Percentiles rank a stretch among this genome's conserved stretches.
These are phyloP conservation scores for Microcebus jonahi DNA, from an alignment of 2,113 vertebrate genomes.

Conservation along the genomic window DNA sequence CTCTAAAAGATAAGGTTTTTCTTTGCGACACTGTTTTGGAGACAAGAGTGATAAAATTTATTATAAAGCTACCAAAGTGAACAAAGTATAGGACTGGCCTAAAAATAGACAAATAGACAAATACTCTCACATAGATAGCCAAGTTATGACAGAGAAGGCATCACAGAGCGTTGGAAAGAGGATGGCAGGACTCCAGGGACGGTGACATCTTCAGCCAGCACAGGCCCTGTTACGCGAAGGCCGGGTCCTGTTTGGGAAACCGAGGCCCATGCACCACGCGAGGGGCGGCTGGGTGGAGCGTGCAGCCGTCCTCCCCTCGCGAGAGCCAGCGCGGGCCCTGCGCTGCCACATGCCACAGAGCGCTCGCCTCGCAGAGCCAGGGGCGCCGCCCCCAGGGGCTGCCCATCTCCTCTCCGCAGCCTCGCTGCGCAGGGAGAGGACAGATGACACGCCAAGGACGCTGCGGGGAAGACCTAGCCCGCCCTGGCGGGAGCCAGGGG, in stretches of 20 bases:
- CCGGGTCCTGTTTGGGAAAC: neutral
- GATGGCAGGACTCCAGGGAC: neutral
- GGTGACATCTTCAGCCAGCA: neutral
- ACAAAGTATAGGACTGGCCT: neutral
- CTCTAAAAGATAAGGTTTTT: neutral
- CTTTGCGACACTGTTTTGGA: no score
- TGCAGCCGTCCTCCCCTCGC: neutral
- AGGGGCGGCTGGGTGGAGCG: neutral
- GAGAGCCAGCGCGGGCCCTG: neutral
- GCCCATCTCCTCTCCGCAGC: neutral
- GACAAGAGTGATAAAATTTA: neutral
- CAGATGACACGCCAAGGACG: neutral
- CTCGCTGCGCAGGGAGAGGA: neutral
- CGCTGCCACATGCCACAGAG: neutral
- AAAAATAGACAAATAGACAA: neutral
- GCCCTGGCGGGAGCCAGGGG: neutral
- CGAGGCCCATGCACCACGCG: no score
- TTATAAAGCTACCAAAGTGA: neutral
- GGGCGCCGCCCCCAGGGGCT: neutral
- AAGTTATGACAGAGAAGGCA: neutral
- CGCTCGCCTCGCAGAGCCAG: no score
- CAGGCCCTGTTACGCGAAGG: neutral
- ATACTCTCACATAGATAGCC: neutral
- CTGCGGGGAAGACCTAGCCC: neutral
- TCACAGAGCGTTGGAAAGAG: neutral